Evolutionary conservation across 2,113 vertebrate genomes (phyloP).

Genomic region (Chaetodon auriga): DNA sequence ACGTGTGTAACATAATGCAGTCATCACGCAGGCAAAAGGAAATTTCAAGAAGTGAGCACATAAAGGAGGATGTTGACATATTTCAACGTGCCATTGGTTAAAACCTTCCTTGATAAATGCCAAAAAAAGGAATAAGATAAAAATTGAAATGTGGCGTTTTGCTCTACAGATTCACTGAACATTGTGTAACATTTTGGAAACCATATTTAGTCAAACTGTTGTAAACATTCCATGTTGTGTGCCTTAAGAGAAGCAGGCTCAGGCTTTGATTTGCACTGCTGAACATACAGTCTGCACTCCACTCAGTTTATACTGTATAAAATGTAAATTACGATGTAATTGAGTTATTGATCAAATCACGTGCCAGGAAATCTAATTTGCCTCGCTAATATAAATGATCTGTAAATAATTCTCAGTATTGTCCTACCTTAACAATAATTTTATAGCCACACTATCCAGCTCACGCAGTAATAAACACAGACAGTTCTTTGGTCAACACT

Average conservation of each 20-base stretch:
- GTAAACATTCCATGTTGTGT: slow-evolving; percentile 89
- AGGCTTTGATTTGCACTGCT: slow-evolving; percentile 93
- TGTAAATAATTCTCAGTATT: slow-evolving; percentile 91
- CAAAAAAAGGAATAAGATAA: slow-evolving; percentile 8
- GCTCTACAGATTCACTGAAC: slow-evolving; percentile 73
- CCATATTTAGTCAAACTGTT: slow-evolving; percentile 80
- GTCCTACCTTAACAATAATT: slow-evolving; percentile 86
- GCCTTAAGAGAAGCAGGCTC: slow-evolving; percentile 81
- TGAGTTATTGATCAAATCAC: slow-evolving; percentile 76
- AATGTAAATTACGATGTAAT: slow-evolving; percentile 73
- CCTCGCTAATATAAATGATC: slow-evolving; percentile 86
- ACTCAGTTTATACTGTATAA: slow-evolving; percentile 79
- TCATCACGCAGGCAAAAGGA: slow-evolving; percentile 54
- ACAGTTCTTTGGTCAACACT: slow-evolving; percentile 61
- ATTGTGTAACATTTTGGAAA: slow-evolving; percentile 73
- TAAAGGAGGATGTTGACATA: slow-evolving; percentile 30
- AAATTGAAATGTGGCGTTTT: slow-evolving; percentile 43
- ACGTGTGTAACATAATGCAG: slow-evolving; percentile 41
- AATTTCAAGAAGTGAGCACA: slow-evolving; percentile 49
- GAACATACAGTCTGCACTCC: slow-evolving; percentile 64
- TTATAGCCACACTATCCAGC: slow-evolving; percentile 86
- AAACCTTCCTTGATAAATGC: slow-evolving; percentile 23
- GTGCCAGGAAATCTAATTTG: slow-evolving; percentile 87
- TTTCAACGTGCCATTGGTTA: slow-evolving; percentile 40
- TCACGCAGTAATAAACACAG: slow-evolving; percentile 76